These are phyloP conservation scores for Wiebesia pumilae DNA, from an alignment of 1,140 invertebrate species.

Conservation along the genomic window DNA sequence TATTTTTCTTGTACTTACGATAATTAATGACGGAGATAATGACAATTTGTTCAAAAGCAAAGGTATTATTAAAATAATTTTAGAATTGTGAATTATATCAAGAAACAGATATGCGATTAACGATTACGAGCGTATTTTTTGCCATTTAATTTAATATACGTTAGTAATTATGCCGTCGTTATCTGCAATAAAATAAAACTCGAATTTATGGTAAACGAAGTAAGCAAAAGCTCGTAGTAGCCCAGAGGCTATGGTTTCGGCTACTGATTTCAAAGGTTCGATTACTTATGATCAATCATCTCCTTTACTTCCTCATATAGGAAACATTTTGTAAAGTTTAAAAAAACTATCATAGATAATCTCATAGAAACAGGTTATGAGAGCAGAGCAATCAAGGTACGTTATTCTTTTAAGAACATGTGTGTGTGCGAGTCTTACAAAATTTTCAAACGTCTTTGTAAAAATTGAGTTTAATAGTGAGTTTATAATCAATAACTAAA, in stretches of 20 bases:
- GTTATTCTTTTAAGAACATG: background rate
- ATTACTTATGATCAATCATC: background rate
- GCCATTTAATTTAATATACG: conserved; percentile 1
- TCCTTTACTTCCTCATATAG: background rate
- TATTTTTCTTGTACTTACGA: background rate
- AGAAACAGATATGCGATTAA: no score
- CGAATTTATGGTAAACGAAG: background rate
- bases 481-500: background rate
- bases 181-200: background rate
- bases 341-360: background rate
- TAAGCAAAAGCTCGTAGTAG: background rate
- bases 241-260: background rate
- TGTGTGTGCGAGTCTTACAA: background rate
- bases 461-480: background rate
- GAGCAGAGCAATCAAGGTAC: background rate
- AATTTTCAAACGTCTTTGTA: background rate
- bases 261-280: background rate
- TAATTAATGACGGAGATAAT: background rate
- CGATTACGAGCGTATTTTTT: background rate
- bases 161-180: background rate
- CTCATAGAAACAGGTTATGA: background rate
- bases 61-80: no score
- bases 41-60: no score
- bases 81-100: no score
- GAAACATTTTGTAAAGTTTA: background rate